Base-by-base conservation (phyloP, 2,888 invertebrate species). In the Tetanocera ferruginea region DNA sequence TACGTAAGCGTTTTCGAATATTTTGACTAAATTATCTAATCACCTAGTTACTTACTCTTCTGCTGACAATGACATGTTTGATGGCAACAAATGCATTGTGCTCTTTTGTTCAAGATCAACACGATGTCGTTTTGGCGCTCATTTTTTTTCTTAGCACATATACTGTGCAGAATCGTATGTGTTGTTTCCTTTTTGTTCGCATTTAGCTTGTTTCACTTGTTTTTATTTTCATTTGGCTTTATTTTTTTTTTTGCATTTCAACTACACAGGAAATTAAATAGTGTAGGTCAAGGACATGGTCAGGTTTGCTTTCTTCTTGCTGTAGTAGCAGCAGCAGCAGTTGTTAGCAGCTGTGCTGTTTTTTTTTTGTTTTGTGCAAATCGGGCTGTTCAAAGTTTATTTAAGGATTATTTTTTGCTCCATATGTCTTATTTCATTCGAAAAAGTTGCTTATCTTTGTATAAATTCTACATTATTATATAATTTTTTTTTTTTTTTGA, bases 21-120 rank as follows among this genome's bases (percentile, higher is more conserved):
- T 19, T 11, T 17, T 49, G 34, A 55, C 37, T 67, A 37, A 80
- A 83, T 86, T 86, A 86, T 85, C 86, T 86, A 86, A 86, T 86
- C 86, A 81, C 77, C 51, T 69, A 71, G 19, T 57, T 19, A 31
- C 14, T 57, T 19, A 31, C 14, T 19, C 34, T 55, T 4, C 43
- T 72, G 37, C 17, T 77, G 79, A 72, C 76, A 76, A 64, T 77
- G 78, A 79, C 72, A 25, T 55, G 55, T 37, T 55, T 67, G 55
- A 62, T 67, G 55, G 37, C 66, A 66, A 28, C 51, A 17, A 64
- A n/a, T 55, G 34, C 64, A 75, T 66, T 66, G 9, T 64, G 55
- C 37, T 55, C 37, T 55, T n/a, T n/a, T 67, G 52, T 19, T 25
- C 23, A 62, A 74, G 55, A 67, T 37, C 75, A 75, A 37, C 66